phyloP scores from a whole-genome alignment of 2,797 vertebrate genomes.

The Octomys mimax region DNA sequence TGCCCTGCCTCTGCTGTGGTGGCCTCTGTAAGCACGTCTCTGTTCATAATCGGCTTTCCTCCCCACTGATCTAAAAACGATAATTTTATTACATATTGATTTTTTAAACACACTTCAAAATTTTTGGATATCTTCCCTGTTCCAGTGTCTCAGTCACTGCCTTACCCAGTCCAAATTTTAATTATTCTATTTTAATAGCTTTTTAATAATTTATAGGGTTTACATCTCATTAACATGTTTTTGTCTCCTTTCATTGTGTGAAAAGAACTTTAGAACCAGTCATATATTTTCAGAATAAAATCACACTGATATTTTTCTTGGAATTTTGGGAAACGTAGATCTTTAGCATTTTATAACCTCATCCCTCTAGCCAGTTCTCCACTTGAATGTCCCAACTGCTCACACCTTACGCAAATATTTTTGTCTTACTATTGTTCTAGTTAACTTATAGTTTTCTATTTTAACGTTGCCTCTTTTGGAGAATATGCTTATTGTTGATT shows the following conservation, averaged over 20 bases:
- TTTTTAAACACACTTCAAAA: neutral
- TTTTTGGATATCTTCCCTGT: neutral
- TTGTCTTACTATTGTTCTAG: neutral
- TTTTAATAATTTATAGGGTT: neutral
- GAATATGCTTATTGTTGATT: neutral
- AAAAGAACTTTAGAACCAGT: neutral
- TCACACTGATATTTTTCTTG: neutral
- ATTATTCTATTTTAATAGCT: neutral
- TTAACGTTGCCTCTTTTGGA: neutral
- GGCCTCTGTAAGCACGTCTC: neutral
- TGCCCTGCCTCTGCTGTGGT: accelerated
- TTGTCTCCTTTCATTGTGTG: neutral
- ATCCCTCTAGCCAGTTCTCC: neutral
- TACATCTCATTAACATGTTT: neutral
- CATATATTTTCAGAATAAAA: neutral
- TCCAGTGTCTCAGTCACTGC: neutral
- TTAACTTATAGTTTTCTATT: neutral
- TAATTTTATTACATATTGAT: neutral
- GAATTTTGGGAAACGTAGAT: neutral
- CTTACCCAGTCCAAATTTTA: neutral
- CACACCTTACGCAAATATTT: neutral
- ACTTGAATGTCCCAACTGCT: neutral
- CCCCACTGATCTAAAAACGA: neutral
- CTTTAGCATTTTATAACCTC: neutral
- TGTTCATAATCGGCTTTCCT: neutral